Evolutionary conservation across 2,113 vertebrate species (phyloP).

Genomic region (Heptranchias perlo): DNA sequence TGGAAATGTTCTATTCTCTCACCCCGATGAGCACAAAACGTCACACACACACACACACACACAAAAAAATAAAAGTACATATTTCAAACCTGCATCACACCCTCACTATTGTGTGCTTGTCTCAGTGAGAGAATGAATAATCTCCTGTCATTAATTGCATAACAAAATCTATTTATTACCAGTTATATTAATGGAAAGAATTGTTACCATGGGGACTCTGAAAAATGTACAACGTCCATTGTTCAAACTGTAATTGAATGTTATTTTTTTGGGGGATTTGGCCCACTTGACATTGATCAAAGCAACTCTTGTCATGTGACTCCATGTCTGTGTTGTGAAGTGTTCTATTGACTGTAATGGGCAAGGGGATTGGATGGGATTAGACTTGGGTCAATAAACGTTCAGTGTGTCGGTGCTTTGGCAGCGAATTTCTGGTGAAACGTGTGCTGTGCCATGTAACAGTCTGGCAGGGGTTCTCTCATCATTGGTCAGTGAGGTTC

Average conservation of each 20-base stretch:
- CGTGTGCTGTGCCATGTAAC: not conserved
- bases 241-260: conserved; percentile 26
- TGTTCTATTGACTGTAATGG: not conserved
- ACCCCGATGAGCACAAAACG: not conserved
- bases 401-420: not conserved
- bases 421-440: not conserved
- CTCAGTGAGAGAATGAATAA: not conserved
- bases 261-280: not conserved
- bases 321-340: not conserved
- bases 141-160: not conserved
- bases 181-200: conserved; percentile 27
- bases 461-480: too few species aligned
- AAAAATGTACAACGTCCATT: conserved; percentile 21
- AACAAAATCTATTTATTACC: conserved; percentile 19
- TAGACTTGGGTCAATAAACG: not conserved
- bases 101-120: not conserved
- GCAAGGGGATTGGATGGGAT: not conserved
- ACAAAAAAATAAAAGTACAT: not conserved
- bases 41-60: not conserved
- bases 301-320: not conserved
- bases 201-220: conserved; percentile 1
- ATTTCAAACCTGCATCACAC: not conserved
- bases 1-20: not conserved
- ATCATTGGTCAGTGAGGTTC: too few species aligned
- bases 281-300: not conserved